Evolutionary conservation across 1,140 invertebrate species (phyloP).

Genomic region (Dufourea novaeangliae): DNA sequence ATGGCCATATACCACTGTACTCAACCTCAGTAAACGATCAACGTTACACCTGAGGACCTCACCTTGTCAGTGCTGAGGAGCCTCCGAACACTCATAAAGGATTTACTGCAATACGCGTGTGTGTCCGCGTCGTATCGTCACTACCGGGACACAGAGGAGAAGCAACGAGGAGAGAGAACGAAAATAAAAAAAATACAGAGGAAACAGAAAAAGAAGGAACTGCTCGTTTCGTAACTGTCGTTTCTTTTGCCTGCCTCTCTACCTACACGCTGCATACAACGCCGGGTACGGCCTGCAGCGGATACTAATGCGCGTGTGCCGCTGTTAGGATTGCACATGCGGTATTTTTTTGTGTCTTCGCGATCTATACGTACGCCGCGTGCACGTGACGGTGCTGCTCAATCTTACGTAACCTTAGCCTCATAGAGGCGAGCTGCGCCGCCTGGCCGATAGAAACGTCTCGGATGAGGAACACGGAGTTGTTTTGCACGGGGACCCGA

Average conservation of each 20-base stretch:
- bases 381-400: slow-evolving; percentile 66
- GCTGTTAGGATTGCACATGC: slow-evolving; percentile 67
- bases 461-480: slow-evolving; percentile 11
- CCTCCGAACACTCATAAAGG: too few relatives aligned
- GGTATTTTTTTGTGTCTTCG: slow-evolving; percentile 64
- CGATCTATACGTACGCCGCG: slow-evolving; percentile 59
- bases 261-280: slow-evolving; percentile 50
- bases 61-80: too few relatives aligned
- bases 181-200: background rate
- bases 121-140: slow-evolving; percentile 50
- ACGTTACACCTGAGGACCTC: too few relatives aligned
- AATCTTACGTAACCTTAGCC: slow-evolving; percentile 66
- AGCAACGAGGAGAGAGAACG: background rate
- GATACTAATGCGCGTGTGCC: slow-evolving; percentile 62
- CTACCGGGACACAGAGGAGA: slow-evolving; percentile 23
- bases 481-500: slow-evolving; percentile 35
- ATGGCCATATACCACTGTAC: too few relatives aligned
- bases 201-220: slow-evolving; percentile 46
- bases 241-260: slow-evolving; percentile 59
- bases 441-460: slow-evolving; percentile 31
- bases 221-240: slow-evolving; percentile 68
- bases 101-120: too few relatives aligned
- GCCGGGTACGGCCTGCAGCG: slow-evolving; percentile 51
- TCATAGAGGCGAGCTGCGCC: slow-evolving; percentile 35
- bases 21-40: too few relatives aligned